These are phyloP conservation scores for Upupa epops DNA, from an alignment of 2,113 vertebrate genomes.

Conservation along the genomic window DNA sequence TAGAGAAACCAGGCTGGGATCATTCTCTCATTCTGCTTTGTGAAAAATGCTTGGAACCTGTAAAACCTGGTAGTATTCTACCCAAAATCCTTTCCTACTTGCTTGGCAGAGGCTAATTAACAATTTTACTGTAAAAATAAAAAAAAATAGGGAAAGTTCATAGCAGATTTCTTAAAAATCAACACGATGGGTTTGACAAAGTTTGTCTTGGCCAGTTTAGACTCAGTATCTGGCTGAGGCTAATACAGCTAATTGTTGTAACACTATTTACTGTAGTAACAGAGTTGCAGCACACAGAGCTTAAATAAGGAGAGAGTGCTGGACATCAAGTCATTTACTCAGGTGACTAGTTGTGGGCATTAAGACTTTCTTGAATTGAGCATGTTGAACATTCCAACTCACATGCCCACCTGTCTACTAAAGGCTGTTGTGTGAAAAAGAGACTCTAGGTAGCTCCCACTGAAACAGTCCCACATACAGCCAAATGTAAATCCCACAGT, in stretches of 20 bases:
- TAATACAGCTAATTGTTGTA: not conserved
- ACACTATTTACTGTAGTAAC: not conserved
- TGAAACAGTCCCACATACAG: not conserved
- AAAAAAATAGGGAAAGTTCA: not conserved
- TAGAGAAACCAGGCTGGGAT: not conserved
- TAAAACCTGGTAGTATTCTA: constrained; percentile 21
- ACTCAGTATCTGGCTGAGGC: not conserved
- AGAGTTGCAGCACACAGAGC: not conserved
- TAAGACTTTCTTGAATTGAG: not conserved
- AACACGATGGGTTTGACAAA: not conserved
- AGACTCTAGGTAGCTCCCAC: not conserved
- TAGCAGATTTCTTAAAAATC: not conserved
- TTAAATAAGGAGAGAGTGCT: not conserved
- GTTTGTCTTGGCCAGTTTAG: not conserved
- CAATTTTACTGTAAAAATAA: constrained; percentile 35
- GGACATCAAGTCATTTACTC: not conserved
- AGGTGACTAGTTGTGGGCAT: not conserved
- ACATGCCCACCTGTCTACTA: not conserved
- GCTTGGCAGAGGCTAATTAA: constrained; percentile 18
- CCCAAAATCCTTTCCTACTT: constrained; percentile 44
- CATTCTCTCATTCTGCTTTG: not conserved
- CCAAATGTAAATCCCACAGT: not conserved
- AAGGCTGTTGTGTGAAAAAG: not conserved
- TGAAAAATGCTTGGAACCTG: not conserved
- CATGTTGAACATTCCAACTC: not conserved